Evolutionary conservation across 2,888 invertebrate species (phyloP), one percentile per base, ranked within the genome.

Genomic region (Thera britannica): DNA sequence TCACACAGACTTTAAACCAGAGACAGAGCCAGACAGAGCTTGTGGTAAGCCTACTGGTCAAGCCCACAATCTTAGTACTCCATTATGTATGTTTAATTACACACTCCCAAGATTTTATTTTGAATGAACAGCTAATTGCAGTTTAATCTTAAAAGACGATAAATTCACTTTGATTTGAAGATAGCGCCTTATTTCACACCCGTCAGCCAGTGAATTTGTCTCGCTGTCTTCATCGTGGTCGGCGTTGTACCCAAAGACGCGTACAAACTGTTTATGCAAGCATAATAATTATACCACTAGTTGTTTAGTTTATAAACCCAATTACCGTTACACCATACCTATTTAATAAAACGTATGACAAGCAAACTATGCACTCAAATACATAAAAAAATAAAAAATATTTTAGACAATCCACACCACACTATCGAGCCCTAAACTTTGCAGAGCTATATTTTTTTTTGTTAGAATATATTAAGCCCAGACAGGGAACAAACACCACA

Each of bases 231-330:
- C 52, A 44, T 49, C 8, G 41, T 41, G 34, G 44, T 55, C 46
- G 46, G 34, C 5, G 58, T 23, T 23, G 11, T 44, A 46, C 46
- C 11, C 4, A 34, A 54, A 62, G 35, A 54, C 54, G 54, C 54
- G 61, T 44, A 8, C 61, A 54, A 59, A 59, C 59, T 59, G 58
- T 58, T 36, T 38, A 59, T 51, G 48, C 51, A 49, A 35, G n/a
- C n/a, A n/a, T n/a, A n/a, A n/a, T n/a, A n/a, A n/a, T 23, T 1
- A 23, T 23, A 38, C 38, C 59, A 46, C 58, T 4, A 52, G 36
- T 59, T 12, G 35, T 36, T 51, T 51, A 59, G 51, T 52, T 52
- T 60, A 51, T 52, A 60, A 41, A 52, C 23, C 23, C 38, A 52
- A 52, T 60, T 60, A 23, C 23, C 12, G 38, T 36, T 36, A 49